Percentiles rank a stretch among this genome's conserved stretches.
These are phyloP conservation scores for Tinea semifulvella DNA, from an alignment of 2,888 invertebrate species.

Conservation along the genomic window DNA sequence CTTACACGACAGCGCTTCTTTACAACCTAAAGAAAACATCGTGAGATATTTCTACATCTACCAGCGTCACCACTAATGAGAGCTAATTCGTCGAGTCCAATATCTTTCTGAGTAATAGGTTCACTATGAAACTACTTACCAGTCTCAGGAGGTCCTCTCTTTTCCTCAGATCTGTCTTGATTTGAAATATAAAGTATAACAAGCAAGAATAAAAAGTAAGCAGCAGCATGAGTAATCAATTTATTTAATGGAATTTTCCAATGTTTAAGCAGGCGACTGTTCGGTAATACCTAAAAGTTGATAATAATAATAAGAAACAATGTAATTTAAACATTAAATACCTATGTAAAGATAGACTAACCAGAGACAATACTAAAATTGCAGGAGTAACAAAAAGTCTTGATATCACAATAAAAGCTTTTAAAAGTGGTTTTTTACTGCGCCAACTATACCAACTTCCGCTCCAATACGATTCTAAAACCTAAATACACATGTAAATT, in stretches of 20 bases:
- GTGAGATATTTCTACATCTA: too few relatives aligned
- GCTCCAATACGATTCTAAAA: conserved; percentile 72
- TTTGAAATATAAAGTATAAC: conserved; percentile 70
- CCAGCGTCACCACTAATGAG: too few relatives aligned
- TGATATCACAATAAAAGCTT: conserved; percentile 32
- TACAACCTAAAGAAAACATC: too few relatives aligned
- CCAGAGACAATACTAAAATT: conserved; percentile 40
- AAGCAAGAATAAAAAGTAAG: conserved; percentile 72
- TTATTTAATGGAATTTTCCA: conserved; percentile 75
- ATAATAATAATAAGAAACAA: conserved; percentile 33
- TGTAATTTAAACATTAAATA: too few relatives aligned
- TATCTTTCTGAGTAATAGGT: neutral
- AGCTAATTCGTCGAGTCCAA: too few relatives aligned
- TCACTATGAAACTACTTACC: too few relatives aligned
- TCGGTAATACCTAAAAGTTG: conserved; percentile 7
- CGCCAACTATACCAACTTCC: conserved; percentile 70
- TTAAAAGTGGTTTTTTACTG: conserved; percentile 42
- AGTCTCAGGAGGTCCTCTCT: conserved; percentile 67
- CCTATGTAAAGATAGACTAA: too few relatives aligned
- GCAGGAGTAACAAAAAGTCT: conserved; percentile 37
- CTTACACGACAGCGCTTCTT: too few relatives aligned
- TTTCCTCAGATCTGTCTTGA: conserved; percentile 63
- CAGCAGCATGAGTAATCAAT: conserved; percentile 73
- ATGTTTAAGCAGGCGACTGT: conserved; percentile 49
- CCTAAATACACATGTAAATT: too few relatives aligned